Base-by-base conservation (phyloP, 2,888 invertebrate species). In the Hydrotaea diabolus region DNA sequence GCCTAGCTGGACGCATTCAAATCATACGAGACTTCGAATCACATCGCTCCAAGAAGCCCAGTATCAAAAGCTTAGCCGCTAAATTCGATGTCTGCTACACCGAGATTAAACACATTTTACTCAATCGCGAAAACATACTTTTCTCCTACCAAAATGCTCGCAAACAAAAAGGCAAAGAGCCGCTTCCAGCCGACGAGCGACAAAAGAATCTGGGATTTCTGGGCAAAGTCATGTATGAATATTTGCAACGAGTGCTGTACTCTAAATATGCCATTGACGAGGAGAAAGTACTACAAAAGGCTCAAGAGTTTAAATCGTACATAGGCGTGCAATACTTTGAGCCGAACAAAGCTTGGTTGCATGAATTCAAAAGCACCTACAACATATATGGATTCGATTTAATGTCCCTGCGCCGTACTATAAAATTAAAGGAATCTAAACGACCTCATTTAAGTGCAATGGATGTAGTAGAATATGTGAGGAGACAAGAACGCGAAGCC, bases 261-360 rank as follows among this genome's bases (percentile, higher is more conserved):
- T 76, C 86, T 53, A 80, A 85, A 39, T 62, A 83, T 31, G 76
- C 74, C 1, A 36, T 87, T 17, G 55, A 73, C 17, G 80, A 57
- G 5, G 21, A 80, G 49, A 11, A 80, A n/a, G 76, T 87, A 21
- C 80, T 83, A 1, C 75, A 75, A 19, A 87, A 86, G 71, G 89
- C 89, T 5, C 76, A 87, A 1, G 87, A 89, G 64, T 86, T 89
- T 1, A 89, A 88, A 66, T 88, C 89, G 64, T 86, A 87, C 39
- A 87, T 89, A 46, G 88, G 88, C 15, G 87, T 89, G 49, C 87
- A 87, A 59, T 88, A 89, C 81, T 89, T 89, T 79, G 86, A 87
- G 46, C 89, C 89, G 7, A 88, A 87, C 76, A 77, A 77, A 15
- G 80, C 83, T n/a, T 89, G 89, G 89, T 72, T 89, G 81, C 85